Evolutionary conservation across 2,888 invertebrate genomes (phyloP).

Genomic region (Adelphocoris suturalis): DNA sequence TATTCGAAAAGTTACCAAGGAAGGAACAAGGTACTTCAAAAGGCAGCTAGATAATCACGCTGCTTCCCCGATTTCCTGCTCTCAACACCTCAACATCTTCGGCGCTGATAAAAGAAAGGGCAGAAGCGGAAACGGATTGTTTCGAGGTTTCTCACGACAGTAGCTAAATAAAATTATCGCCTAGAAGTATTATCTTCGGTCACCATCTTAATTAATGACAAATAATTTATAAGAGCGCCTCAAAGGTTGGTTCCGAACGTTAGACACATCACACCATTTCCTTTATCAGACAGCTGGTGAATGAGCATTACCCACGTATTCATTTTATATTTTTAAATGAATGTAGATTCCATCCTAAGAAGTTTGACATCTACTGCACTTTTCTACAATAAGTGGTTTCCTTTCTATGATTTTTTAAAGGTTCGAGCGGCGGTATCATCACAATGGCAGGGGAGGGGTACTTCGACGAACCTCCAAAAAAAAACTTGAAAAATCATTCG

Average conservation of each 20-base stretch:
- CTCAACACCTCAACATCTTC: slow-evolving; percentile 31
- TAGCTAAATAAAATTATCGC: slow-evolving; percentile 52
- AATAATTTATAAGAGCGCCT: slow-evolving; percentile 33
- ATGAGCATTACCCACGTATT: too few relatives aligned
- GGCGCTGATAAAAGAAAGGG: not conserved
- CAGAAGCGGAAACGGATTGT: not conserved
- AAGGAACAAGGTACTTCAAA: too few relatives aligned
- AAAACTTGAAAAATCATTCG: too few relatives aligned
- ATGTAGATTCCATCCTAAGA: too few relatives aligned
- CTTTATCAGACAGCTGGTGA: not conserved
- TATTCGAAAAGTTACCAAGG: too few relatives aligned
- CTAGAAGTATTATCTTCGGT: not conserved
- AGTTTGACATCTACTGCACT: too few relatives aligned
- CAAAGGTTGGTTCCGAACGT: not conserved
- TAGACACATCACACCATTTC: not conserved
- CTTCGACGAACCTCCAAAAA: too few relatives aligned
- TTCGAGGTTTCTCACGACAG: slow-evolving; percentile 47
- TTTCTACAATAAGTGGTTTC: too few relatives aligned
- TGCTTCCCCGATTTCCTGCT: not conserved
- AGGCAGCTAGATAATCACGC: not conserved
- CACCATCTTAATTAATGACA: slow-evolving; percentile 45
- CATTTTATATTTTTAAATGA: too few relatives aligned
- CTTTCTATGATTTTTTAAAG: too few relatives aligned
- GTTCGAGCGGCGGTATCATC: too few relatives aligned
- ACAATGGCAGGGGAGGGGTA: too few relatives aligned